Evolutionary conservation across 2,113 vertebrate genomes (phyloP).

Genomic region (Gracilinanus agilis): DNA sequence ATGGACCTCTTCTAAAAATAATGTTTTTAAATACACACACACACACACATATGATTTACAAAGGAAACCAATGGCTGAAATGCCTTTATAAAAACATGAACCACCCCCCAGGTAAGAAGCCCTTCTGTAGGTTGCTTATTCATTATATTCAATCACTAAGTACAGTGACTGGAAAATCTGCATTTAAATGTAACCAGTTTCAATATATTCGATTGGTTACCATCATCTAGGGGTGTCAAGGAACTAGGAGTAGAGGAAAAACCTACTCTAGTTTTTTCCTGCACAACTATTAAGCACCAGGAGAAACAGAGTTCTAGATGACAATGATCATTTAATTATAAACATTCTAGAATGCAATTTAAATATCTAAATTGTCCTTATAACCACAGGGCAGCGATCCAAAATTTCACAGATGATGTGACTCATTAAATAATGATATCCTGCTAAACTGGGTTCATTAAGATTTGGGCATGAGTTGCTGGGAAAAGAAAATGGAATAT

Average conservation of each 20-base stretch:
- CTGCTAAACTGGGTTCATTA: slow-evolving; percentile 73
- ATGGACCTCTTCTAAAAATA: background rate
- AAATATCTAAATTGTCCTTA: slow-evolving; percentile 42
- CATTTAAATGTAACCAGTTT: background rate
- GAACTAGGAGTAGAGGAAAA: slow-evolving; percentile 63
- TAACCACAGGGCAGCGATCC: slow-evolving; percentile 50
- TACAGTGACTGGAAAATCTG: background rate
- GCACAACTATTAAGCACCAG: slow-evolving; percentile 74
- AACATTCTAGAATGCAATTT: slow-evolving; percentile 62
- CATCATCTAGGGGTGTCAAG: slow-evolving; percentile 41
- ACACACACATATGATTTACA: slow-evolving; percentile 35
- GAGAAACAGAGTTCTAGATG: slow-evolving; percentile 65
- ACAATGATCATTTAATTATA: slow-evolving; percentile 62
- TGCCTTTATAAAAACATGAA: background rate
- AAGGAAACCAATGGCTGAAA: background rate
- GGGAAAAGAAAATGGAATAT: slow-evolving; percentile 68
- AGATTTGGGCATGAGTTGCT: slow-evolving; percentile 73
- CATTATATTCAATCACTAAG: background rate
- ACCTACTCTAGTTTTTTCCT: slow-evolving; percentile 69
- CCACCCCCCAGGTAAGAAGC: background rate
- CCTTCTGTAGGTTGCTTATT: background rate
- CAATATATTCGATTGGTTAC: slow-evolving; percentile 47
- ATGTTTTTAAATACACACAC: slow-evolving; percentile 44
- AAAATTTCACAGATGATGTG: slow-evolving; percentile 75
- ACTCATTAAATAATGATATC: slow-evolving; percentile 75